Evolutionary conservation across 64 coral and sea anemone species (phyloP).

Genomic region (Dendronephthya gigantea): DNA sequence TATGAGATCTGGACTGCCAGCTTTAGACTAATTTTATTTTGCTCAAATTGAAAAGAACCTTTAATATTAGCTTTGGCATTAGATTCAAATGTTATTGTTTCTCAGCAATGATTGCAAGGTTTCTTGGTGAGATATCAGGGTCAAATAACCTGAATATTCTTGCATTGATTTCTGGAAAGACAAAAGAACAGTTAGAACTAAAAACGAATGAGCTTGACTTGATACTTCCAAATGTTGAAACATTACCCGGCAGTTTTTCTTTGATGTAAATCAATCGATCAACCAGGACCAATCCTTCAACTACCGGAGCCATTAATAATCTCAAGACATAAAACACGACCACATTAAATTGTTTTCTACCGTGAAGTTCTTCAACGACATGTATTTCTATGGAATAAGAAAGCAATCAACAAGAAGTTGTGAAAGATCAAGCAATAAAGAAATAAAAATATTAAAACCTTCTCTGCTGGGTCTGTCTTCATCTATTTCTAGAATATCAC

Average conservation of each 20-base stretch:
- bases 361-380: neutral
- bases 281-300: neutral
- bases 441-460: neutral
- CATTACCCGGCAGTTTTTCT: neutral
- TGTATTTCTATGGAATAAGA: neutral
- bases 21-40: no score
- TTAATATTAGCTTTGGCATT: no score
- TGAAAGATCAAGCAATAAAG: neutral
- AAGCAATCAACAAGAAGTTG: neutral
- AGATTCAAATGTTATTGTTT: neutral
- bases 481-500: neutral
- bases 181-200: neutral
- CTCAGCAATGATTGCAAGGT: neutral
- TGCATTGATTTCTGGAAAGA: neutral
- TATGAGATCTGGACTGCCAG: no score
- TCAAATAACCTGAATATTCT: neutral
- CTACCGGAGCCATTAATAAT: neutral
- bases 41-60: no score
- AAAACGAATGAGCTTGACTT: neutral
- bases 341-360: neutral
- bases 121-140: neutral
- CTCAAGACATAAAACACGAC: slow-evolving; percentile 3
- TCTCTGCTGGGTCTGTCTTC: neutral
- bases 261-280: slow-evolving; percentile 2
- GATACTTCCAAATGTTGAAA: no score